Evolutionary conservation across 2,113 vertebrate species (phyloP).

Genomic region (Gobiocypris rarus): DNA sequence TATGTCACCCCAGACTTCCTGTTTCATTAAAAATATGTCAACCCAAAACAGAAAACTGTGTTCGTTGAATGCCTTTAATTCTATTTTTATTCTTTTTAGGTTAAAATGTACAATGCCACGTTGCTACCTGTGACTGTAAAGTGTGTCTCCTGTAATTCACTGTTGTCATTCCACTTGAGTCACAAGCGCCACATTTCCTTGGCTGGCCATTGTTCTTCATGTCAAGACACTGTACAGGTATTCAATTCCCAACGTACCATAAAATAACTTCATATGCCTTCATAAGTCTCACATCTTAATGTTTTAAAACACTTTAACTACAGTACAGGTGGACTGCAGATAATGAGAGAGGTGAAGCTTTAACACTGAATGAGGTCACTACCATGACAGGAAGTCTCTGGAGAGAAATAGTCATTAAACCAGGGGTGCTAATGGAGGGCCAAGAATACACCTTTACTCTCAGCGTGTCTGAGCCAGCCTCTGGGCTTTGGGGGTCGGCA

Average conservation of each 20-base stretch:
- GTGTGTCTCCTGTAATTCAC: constrained; percentile 72
- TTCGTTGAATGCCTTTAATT: not conserved
- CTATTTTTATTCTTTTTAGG: constrained; percentile 61
- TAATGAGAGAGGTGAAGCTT: constrained; percentile 59
- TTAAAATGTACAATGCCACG: constrained; percentile 61
- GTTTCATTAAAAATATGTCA: not conserved
- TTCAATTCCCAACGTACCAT: not conserved
- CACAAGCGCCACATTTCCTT: constrained; percentile 60
- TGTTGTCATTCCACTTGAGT: constrained; percentile 56
- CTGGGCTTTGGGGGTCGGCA: constrained; percentile 67
- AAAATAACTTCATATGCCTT: not conserved
- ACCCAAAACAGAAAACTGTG: not conserved
- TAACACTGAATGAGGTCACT: constrained; percentile 67
- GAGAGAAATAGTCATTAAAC: constrained; percentile 67
- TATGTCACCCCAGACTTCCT: too few species aligned
- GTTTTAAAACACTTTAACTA: not conserved
- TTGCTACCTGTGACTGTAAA: constrained; percentile 69
- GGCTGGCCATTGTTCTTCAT: constrained; percentile 68
- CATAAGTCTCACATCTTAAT: not conserved
- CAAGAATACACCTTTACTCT: constrained; percentile 75
- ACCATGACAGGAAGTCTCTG: constrained; percentile 66
- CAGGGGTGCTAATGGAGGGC: constrained; percentile 64
- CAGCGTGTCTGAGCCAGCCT: constrained; percentile 64
- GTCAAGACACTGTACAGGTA: constrained; percentile 69
- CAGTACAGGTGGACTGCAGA: constrained; percentile 77